Evolutionary conservation across 1,140 invertebrate genomes (phyloP).

Genomic region (Aphelinus atriplicis): DNA sequence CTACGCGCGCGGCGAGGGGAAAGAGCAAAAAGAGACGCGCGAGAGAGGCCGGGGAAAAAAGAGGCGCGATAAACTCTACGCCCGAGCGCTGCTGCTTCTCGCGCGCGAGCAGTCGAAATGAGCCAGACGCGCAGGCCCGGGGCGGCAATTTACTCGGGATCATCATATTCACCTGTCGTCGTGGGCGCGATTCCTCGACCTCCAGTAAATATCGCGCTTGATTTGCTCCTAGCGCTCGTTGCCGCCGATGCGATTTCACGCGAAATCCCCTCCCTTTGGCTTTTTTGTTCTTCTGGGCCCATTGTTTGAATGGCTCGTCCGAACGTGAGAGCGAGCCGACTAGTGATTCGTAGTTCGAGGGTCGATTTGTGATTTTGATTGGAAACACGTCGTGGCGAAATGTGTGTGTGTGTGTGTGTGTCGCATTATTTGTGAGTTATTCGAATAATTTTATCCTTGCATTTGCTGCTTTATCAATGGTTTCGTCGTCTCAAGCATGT

Average conservation of each 20-base stretch:
- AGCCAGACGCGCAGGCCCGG: not conserved
- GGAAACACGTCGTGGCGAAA: too few species aligned
- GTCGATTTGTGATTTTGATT: not conserved
- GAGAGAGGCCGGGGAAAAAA: not conserved
- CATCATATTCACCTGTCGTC: conserved; percentile 30
- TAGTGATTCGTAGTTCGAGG: conserved; percentile 10
- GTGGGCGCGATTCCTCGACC: conserved; percentile 27
- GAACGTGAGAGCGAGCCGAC: not conserved
- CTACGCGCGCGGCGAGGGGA: not conserved
- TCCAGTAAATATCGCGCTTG: conserved; percentile 26
- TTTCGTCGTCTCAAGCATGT: too few species aligned
- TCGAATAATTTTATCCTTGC: too few species aligned
- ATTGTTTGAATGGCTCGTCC: not conserved
- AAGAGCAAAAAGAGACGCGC: not conserved
- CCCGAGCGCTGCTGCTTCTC: too few species aligned
- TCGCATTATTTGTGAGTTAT: too few species aligned
- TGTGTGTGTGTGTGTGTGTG: too few species aligned
- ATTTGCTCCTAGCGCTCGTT: too few species aligned
- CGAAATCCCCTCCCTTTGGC: not conserved
- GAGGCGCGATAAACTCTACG: not conserved
- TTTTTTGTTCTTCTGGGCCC: conserved; percentile 5
- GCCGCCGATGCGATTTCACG: conserved; percentile 26
- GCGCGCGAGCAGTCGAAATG: conserved; percentile 4
- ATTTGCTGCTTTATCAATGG: too few species aligned
- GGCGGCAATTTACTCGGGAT: conserved; percentile 35